Base-by-base conservation (phyloP, 2,113 vertebrate genomes). In the Syngnathus floridae region DNA sequence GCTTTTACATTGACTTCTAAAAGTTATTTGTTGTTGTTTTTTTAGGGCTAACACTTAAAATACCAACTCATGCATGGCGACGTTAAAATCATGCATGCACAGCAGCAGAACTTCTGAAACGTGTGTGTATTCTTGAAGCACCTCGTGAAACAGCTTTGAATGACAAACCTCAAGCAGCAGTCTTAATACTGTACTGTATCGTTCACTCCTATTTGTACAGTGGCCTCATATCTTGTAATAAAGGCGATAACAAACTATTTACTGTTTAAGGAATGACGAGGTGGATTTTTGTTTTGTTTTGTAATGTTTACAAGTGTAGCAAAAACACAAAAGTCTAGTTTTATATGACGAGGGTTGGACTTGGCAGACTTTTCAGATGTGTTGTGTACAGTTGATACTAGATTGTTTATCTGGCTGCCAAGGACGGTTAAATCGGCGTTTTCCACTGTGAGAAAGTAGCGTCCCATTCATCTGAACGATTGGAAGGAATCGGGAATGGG, bases 171-270 rank as follows among this genome's bases (percentile, higher is more conserved):
- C 70, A 66, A 88, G 78, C 86, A 88, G 84, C 81, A 78, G 88
- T 90, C 86, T 89, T 85, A 86, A 89, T 77, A 85, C 74, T 79
- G 88, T 90, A 89, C 87, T 88, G 84, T 87, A 86, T 80, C 70
- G 79, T 83, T 89, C 84, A 71, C 85, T 85, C 85, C 81, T 81
- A 88, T 87, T 90, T 90, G 86, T 91, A 91, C 86, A 83, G 87
- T 85, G 87, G 86, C 82, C 85, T 89, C 82, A 80, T 87, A 89
- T 83, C 86, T 89, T 91, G 88, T 89, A 88, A 90, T 89, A 91
- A 91, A 90, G 85, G 87, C 88, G 87, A 86, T 84, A 77, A 88
- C 75, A 77, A 88, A 85, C 79, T 81, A 86, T 78, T 83, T 77
- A 82, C 78, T 77, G 79, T 83, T 84, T 73, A 72, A 43, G 64